Conservation (phyloP, 1,140 invertebrate species). For the Diorhabda carinulata region DNA sequence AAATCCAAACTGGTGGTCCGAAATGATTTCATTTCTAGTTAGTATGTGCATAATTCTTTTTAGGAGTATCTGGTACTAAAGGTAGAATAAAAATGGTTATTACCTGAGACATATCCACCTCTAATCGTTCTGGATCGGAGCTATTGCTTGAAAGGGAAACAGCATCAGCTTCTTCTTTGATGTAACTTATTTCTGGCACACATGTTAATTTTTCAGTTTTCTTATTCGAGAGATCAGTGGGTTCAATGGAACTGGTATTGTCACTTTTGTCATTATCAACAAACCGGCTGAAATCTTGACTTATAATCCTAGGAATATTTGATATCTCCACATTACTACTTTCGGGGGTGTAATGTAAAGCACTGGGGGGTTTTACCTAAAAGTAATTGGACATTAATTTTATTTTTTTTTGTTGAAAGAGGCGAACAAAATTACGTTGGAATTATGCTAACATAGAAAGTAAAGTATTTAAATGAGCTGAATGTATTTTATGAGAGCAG, state of each 20-base stretch:
- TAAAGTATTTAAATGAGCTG: no score
- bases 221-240: slow-evolving; percentile 44
- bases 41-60: no score
- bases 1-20: no score
- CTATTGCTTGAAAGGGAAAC: slow-evolving; percentile 51
- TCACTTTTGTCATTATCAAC: slow-evolving; percentile 3
- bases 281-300: slow-evolving; percentile 15
- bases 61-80: no score
- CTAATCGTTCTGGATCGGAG: slow-evolving; percentile 55
- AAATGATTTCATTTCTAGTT: no score
- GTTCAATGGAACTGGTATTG: slow-evolving; percentile 30
- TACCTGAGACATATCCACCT: slow-evolving; percentile 51
- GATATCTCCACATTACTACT: not conserved
- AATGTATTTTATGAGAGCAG: no score
- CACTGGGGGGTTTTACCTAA: slow-evolving; percentile 20
- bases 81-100: not conserved
- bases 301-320: not conserved
- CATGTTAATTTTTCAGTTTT: slow-evolving; percentile 39
- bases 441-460: no score
- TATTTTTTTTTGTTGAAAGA: no score
- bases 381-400: not conserved
- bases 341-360: slow-evolving; percentile 17
- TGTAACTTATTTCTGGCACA: slow-evolving; percentile 41
- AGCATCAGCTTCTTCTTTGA: slow-evolving; percentile 41
- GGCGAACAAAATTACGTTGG: no score